A percentile compares a stretch with the other conserved stretches of the same genome.
Evolutionary conservation across 1,140 invertebrate genomes (phyloP).

Genomic region (Saccostrea echinata): DNA sequence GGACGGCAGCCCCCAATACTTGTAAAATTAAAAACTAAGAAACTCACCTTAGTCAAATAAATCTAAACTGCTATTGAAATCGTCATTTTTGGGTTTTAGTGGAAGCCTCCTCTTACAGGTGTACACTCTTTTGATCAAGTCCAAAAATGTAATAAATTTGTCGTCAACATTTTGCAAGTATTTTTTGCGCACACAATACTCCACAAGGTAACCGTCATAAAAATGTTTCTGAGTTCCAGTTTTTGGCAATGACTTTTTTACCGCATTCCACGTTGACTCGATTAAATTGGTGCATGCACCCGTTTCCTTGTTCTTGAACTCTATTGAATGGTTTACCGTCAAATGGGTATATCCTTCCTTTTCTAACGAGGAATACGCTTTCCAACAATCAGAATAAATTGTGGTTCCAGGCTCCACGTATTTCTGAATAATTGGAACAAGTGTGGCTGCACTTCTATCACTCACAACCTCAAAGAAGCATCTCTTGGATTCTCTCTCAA

Average conservation of each 20-base stretch:
- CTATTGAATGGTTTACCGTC: conserved; percentile 24
- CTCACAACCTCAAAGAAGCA: conserved; percentile 22
- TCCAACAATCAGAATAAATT: conserved; percentile 34
- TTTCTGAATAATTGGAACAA: not conserved
- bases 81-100: not conserved
- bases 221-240: conserved; percentile 10
- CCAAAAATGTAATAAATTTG: not conserved
- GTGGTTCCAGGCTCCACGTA: conserved; percentile 3
- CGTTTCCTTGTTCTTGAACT: not conserved
- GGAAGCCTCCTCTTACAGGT: not conserved
- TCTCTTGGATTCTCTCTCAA: no score
- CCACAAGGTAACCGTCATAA: conserved; percentile 4
- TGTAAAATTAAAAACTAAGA: no score
- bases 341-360: conserved; percentile 10
- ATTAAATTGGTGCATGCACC: conserved; percentile 26
- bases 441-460: conserved; percentile 1
- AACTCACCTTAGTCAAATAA: not conserved
- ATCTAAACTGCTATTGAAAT: not conserved
- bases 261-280: conserved; percentile 21
- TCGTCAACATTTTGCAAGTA: not conserved
- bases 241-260: conserved; percentile 37
- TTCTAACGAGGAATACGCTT: not conserved
- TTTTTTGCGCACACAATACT: not conserved
- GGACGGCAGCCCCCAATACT: no score
- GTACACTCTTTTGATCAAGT: not conserved